Conservation (phyloP, 2,113 vertebrate genomes). For the Elaphurus davidianus region DNA sequence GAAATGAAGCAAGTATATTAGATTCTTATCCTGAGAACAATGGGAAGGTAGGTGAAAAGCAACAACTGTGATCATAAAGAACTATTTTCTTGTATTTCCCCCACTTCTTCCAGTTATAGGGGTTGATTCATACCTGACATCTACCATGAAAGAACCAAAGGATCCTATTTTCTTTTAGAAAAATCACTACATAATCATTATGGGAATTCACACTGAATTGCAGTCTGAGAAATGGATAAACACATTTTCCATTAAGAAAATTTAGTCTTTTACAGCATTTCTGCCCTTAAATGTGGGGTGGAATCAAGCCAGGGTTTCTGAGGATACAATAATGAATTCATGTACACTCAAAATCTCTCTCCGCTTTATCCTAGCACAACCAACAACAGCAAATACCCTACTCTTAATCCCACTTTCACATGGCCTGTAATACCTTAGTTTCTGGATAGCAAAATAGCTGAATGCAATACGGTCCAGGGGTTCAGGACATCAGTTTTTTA, state of each 20-base stretch:
- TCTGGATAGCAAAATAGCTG: not conserved
- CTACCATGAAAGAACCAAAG: not conserved
- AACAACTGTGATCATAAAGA: not conserved
- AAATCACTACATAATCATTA: not conserved
- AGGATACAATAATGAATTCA: not conserved
- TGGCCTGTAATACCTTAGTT: not conserved
- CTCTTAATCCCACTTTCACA: not conserved
- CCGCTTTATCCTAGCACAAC: not conserved
- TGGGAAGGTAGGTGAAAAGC: not conserved
- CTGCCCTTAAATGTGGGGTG: not conserved
- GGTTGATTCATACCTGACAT: not conserved
- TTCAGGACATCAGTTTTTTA: not conserved
- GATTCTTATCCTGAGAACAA: not conserved
- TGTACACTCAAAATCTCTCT: not conserved
- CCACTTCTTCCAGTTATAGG: not conserved
- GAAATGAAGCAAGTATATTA: not conserved
- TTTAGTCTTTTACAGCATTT: not conserved
- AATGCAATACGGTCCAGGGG: not conserved
- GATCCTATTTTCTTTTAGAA: not conserved
- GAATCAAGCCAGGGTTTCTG: not conserved
- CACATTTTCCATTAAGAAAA: not conserved
- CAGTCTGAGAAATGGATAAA: not conserved
- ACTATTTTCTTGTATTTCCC: not conserved
- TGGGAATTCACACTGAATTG: not conserved
- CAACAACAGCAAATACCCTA: not conserved